phyloP scores from a whole-genome alignment of 2,797 vertebrate species.

The Anabacerthia variegaticeps region DNA sequence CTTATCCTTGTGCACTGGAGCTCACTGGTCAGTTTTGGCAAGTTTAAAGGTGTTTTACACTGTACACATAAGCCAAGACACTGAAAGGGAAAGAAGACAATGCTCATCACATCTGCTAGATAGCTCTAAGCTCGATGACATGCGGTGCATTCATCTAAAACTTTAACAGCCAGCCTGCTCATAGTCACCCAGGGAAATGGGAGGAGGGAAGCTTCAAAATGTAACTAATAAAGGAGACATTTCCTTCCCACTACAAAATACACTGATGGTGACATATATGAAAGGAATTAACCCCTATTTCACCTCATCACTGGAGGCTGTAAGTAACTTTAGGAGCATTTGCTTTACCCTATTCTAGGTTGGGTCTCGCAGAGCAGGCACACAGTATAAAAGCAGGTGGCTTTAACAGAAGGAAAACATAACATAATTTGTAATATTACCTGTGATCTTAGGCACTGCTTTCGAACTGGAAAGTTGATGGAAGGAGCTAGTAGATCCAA shows the following conservation, averaged over 20 bases:
- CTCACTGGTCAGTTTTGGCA: not conserved
- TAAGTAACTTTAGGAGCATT: not conserved
- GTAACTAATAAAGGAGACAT: not conserved
- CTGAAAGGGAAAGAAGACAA: not conserved
- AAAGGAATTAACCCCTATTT: not conserved
- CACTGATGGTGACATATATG: not conserved
- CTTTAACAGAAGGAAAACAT: not conserved
- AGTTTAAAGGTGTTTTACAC: not conserved
- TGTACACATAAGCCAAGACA: not conserved
- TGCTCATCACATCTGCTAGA: not conserved
- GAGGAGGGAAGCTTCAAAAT: rapidly evolving
- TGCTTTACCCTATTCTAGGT: not conserved
- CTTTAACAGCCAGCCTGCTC: not conserved
- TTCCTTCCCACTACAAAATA: not conserved
- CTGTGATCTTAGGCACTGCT: not conserved
- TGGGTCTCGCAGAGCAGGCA: not conserved
- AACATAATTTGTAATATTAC: not conserved
- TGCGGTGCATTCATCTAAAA: not conserved
- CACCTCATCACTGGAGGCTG: not conserved
- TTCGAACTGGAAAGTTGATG: not conserved
- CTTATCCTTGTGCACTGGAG: not conserved
- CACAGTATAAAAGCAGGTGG: not conserved
- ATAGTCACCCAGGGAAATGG: not conserved
- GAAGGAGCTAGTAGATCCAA: not conserved
- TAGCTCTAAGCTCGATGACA: not conserved